Evolutionary conservation across 2,113 vertebrate genomes (phyloP), one percentile per base, ranked within the genome.

Genomic region (Ibidorhyncha struthersii): DNA sequence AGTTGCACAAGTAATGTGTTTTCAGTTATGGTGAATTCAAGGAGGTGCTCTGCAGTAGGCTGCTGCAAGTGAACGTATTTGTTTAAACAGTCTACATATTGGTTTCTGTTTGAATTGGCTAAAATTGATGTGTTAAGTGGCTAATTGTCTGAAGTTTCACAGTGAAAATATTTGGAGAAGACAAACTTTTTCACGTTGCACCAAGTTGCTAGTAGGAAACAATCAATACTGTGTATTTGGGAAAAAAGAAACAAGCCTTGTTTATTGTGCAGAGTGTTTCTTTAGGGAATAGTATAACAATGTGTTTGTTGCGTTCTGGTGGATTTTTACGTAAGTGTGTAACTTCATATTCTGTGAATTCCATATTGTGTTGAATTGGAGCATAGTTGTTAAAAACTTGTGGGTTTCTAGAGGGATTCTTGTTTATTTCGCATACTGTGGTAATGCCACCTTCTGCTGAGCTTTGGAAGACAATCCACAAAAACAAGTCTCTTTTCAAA

Each of bases 21-120:
- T 83, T 55, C 53, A 45, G 27, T 32, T 26, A 25, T 3, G 52
- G 6, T 29, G 32, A 38, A 71, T 47, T 58, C 27, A 34, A 41
- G 32, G 66, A 82, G 23, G 27, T 65, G 25, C 41, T 88, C 23
- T 81, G 27, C 38, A 36, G 30, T 17, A 40, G 27, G 32, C 27
- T 74, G 30, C 65, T 80, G 76, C 12, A 52, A n/a, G 22, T 40
- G 30, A 61, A 14, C 0, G 2, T 50, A 16, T 5, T 5, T 70
- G 12, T 5, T 40, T 30, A 53, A 50, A 41, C 4, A 50, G 12
- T 29, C 41, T 45, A 0, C 4, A 1, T 11, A 0, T 2, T 55
- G 20, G 19, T 86, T 91, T 73, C 59, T 79, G 26, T 81, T 92
- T 52, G 25, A 56, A 29, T 69, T 56, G 8, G 3, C 38, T 40